These are phyloP conservation scores for Parauchenoglanis ngamensis DNA, from an alignment of 2,797 vertebrate genomes.

Conservation along the genomic window DNA sequence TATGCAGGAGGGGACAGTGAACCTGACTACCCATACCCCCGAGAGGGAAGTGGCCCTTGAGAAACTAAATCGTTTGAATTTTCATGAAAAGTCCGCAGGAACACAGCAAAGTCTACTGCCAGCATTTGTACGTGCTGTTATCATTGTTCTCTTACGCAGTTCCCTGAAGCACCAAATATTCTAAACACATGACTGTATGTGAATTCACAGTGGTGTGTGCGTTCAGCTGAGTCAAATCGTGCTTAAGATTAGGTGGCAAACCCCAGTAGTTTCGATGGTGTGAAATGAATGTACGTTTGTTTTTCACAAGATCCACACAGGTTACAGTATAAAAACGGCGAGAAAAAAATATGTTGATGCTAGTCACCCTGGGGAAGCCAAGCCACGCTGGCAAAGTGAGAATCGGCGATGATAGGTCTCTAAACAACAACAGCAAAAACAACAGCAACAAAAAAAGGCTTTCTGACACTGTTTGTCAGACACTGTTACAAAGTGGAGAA, in stretches of 20 bases:
- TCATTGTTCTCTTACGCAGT: neutral
- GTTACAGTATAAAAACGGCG: constrained; percentile 40
- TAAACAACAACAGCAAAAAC: constrained; percentile 34
- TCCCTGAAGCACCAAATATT: constrained; percentile 33
- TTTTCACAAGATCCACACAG: constrained; percentile 39
- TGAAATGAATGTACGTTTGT: constrained; percentile 51
- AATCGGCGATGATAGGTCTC: constrained; percentile 47
- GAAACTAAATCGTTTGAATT: neutral
- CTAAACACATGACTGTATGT: constrained; percentile 28
- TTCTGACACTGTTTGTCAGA: constrained; percentile 48
- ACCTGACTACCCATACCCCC: too few relatives aligned
- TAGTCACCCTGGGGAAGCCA: constrained; percentile 39
- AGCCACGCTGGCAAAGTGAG: constrained; percentile 43
- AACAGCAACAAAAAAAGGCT: neutral
- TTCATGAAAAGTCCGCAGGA: neutral
- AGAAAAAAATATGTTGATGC: constrained; percentile 34
- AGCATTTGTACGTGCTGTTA: constrained; percentile 16
- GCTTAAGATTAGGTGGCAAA: constrained; percentile 50
- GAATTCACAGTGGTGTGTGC: constrained; percentile 40
- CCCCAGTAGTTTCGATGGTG: constrained; percentile 52
- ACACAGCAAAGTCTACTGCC: constrained; percentile 9
- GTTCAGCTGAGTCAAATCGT: constrained; percentile 37
- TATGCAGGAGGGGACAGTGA: neutral
- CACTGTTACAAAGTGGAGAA: constrained; percentile 34
- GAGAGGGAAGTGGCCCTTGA: neutral